phyloP scores from a whole-genome alignment of 2,888 invertebrate species.

The Oxyteleia sp. region DNA sequence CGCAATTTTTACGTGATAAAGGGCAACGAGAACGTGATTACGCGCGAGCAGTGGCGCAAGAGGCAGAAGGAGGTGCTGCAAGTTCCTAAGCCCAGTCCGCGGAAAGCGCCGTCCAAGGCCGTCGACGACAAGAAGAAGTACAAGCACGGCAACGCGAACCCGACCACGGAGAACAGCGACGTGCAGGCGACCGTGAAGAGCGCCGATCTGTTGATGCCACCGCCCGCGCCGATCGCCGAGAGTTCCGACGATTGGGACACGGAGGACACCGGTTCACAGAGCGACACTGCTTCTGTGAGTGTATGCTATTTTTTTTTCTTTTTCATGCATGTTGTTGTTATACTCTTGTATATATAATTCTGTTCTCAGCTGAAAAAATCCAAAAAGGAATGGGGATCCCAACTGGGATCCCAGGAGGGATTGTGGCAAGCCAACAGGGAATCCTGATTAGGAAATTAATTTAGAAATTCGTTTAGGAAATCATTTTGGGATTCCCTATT shows the following conservation, averaged over 20 bases:
- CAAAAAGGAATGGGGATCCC: too few species aligned
- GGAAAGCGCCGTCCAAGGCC: conserved; percentile 82
- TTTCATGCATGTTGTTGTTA: too few species aligned
- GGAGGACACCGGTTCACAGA: conserved; percentile 88
- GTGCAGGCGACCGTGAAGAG: conserved; percentile 6
- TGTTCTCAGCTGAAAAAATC: too few species aligned
- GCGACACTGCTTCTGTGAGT: conserved; percentile 87
- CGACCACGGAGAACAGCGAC: conserved; percentile 77
- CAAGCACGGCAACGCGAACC: conserved; percentile 58
- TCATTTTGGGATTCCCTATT: too few species aligned
- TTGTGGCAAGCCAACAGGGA: too few species aligned
- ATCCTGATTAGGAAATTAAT: too few species aligned
- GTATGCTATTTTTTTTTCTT: too few species aligned
- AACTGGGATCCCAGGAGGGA: too few species aligned
- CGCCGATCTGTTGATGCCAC: conserved; percentile 76
- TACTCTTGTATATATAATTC: too few species aligned
- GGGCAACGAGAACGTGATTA: conserved; percentile 92
- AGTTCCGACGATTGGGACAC: conserved; percentile 88
- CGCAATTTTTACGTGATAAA: conserved; percentile 94
- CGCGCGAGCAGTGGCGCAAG: conserved; percentile 92
- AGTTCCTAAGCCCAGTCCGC: conserved; percentile 86
- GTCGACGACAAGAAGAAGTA: conserved; percentile 80
- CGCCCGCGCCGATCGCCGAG: conserved; percentile 81
- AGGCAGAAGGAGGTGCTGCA: conserved; percentile 85
- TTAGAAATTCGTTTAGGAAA: too few species aligned